Conservation (phyloP, 2,888 invertebrate genomes). For the Lepidochrysops patricia region DNA sequence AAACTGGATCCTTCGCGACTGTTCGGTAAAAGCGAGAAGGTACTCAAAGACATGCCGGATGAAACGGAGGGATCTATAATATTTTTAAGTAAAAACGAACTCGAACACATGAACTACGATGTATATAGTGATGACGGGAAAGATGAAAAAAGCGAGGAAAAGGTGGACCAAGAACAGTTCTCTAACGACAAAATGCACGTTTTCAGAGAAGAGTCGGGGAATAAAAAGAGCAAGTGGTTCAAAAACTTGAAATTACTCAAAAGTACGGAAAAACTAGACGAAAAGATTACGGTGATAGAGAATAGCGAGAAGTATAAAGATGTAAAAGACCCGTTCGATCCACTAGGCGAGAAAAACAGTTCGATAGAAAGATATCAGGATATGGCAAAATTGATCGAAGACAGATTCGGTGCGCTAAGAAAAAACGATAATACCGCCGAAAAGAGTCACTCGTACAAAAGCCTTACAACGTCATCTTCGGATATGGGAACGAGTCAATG, state of each 20-base stretch:
- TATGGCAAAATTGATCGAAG: conserved; percentile 81
- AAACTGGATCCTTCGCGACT: conserved; percentile 66
- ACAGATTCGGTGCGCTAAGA: conserved; percentile 73
- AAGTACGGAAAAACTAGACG: conserved; percentile 63
- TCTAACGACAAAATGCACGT: conserved; percentile 67
- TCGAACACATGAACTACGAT: conserved; percentile 76
- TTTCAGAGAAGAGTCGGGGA: conserved; percentile 62
- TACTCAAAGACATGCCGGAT: conserved; percentile 69
- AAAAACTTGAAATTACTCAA: conserved; percentile 73
- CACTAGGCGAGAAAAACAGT: conserved; percentile 77
- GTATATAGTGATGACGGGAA: conserved; percentile 68
- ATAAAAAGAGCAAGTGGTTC: conserved; percentile 79
- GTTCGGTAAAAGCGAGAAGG: conserved; percentile 69
- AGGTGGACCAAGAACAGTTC: conserved; percentile 53
- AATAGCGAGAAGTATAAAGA: conserved; percentile 55
- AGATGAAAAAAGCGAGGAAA: conserved; percentile 60
- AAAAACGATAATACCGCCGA: conserved; percentile 65
- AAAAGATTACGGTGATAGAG: conserved; percentile 57
- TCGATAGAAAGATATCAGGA: conserved; percentile 82
- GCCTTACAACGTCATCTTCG: conserved; percentile 68
- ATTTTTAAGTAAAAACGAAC: conserved; percentile 78
- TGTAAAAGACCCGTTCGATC: conserved; percentile 74
- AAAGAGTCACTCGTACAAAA: conserved; percentile 69
- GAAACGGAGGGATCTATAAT: conserved; percentile 80
- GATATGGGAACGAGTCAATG: conserved; percentile 70